Evolutionary conservation across 2,888 invertebrate species (phyloP).

Genomic region (Sphaerophoria rueppellii): DNA sequence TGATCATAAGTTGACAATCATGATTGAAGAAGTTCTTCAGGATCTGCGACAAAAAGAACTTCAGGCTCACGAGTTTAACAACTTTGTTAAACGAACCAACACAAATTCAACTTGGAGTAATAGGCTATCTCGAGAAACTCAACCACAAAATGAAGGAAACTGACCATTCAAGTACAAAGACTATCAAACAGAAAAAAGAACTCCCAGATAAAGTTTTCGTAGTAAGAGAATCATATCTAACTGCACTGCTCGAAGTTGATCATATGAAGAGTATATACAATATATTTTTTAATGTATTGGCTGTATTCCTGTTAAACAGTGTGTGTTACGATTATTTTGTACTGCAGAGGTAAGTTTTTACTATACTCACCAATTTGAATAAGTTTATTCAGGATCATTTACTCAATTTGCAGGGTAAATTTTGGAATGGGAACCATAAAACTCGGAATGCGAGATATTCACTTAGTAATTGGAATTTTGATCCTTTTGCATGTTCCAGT

Average conservation of each 20-base stretch:
- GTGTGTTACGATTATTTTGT: conserved; percentile 87
- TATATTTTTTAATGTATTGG: conserved; percentile 90
- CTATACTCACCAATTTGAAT: background rate
- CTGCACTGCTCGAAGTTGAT: conserved; percentile 88
- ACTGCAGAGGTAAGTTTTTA: conserved; percentile 85
- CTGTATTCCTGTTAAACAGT: conserved; percentile 88
- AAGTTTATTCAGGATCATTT: background rate
- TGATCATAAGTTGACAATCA: conserved; percentile 77
- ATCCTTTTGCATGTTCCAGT: conserved; percentile 82
- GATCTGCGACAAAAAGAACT: conserved; percentile 79
- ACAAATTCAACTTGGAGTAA: conserved; percentile 73
- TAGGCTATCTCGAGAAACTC: conserved; percentile 43
- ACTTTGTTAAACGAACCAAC: conserved; percentile 75
- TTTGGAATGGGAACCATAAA: conserved; percentile 85
- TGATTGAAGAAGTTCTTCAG: conserved; percentile 80
- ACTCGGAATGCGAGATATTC: conserved; percentile 85
- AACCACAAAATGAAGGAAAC: background rate
- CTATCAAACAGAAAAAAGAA: conserved; percentile 72
- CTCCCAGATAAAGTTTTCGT: conserved; percentile 87
- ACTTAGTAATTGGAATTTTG: conserved; percentile 84
- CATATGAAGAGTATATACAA: conserved; percentile 94
- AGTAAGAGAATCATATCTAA: conserved; percentile 90
- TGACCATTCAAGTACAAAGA: conserved; percentile 63
- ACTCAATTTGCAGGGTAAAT: conserved; percentile 81
- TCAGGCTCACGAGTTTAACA: conserved; percentile 78